These are phyloP conservation scores for Jacana jacana DNA, from an alignment of 2,113 vertebrate genomes.

Conservation along the genomic window DNA sequence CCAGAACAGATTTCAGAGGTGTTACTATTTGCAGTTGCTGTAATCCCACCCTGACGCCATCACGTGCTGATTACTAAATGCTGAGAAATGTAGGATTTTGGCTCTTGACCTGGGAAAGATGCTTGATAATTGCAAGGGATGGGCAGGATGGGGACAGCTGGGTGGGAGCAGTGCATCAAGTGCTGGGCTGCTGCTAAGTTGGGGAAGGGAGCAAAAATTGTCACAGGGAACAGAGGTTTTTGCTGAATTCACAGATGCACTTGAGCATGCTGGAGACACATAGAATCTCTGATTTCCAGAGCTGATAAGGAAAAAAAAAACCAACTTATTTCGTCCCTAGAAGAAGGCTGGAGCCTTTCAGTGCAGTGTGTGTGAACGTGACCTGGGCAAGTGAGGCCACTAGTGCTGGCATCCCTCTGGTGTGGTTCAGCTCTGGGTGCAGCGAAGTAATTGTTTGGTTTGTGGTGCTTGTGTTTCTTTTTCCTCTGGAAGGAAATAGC, in stretches of 20 bases:
- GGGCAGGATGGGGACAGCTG: not conserved
- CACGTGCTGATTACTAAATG: not conserved
- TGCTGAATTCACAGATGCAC: not conserved
- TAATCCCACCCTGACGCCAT: not conserved
- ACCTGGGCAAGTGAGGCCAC: not conserved
- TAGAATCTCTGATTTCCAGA: not conserved
- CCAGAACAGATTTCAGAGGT: not conserved
- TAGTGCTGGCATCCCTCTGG: not conserved
- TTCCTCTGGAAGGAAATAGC: not conserved
- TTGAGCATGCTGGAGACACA: not conserved
- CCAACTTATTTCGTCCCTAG: not conserved
- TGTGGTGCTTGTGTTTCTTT: not conserved
- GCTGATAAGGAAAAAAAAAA: not conserved
- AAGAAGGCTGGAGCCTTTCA: not conserved
- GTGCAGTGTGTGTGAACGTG: not conserved
- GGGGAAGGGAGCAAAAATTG: not conserved
- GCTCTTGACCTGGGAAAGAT: not conserved
- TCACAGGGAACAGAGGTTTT: rapidly evolving
- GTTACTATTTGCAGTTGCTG: not conserved
- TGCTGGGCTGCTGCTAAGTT: not conserved
- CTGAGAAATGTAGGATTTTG: not conserved
- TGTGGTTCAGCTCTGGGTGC: not conserved
- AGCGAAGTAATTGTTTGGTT: not conserved
- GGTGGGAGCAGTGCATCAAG: not conserved
- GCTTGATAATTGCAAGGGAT: not conserved